Evolutionary conservation across 2,113 vertebrate species (phyloP), one percentile per base, ranked within the genome.

Genomic region (Poeciliopsis occidentalis): DNA sequence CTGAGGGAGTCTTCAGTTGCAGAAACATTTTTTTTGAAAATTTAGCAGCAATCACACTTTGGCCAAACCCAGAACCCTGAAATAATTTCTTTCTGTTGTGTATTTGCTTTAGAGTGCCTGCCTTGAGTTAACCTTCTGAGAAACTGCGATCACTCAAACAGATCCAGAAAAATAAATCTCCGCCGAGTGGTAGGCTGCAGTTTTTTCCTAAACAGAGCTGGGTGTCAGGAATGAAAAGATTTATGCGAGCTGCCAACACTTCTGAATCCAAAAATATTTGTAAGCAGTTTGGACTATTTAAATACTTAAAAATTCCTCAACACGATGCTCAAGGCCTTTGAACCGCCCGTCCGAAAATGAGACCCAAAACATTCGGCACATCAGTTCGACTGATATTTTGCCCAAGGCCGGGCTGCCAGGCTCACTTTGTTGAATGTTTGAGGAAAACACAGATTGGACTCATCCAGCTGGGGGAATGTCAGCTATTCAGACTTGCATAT

Each of bases 1-100:
- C 86, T 8, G 12, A 32, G 88, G 89, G 86, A 88, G 88, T 89
- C 86, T 91, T 88, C 77, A 85, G 84, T 92, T 90, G 75, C 91
- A 85, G 60, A 79, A 44, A 75, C 87, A 78, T 78, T 70, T 78
- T 78, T 70, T 84, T 86, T 80, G 62, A 84, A 41, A 85, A 80
- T 77, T 75, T 41, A 67, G 79, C 78, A 71, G 64, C 37, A 26
- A 84, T 85, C 82, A 80, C 82, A 91, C 82, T 86, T 83, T 73
- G 64, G 73, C 72, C 69, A 69, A 71, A 81, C 65, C 61, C 79
- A 78, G 73, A 87, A 82, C 78, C 39, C 80, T 79, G 65, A 83
- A 81, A 80, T 82, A 26, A 69, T 80, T 84, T 79, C 76, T 84
- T 12, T 47, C 51, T 85, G 73, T 76, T 80, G 65, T 71, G 82